A percentile compares a stretch with the other conserved stretches of the same genome.
Conservation (phyloP, 2,113 vertebrate genomes). For the Sander lucioperca region DNA sequence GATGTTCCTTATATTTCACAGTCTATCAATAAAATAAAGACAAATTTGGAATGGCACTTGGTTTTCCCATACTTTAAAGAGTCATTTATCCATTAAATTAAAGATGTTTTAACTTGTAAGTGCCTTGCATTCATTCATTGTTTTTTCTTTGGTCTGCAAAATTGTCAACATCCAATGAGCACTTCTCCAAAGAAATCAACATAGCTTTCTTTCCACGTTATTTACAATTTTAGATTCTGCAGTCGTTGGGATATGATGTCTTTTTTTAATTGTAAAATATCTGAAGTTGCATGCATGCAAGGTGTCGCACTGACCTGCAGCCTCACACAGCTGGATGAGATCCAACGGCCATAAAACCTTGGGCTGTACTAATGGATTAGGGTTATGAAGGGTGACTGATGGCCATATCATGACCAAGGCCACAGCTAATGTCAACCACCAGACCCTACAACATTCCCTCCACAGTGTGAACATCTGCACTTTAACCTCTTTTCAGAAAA, state of each 20-base stretch:
- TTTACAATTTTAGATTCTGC: not conserved
- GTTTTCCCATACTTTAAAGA: not conserved
- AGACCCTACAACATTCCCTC: not conserved
- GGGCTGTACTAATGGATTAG: conserved; percentile 1
- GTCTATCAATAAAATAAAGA: conserved; percentile 30
- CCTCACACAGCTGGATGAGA: conserved; percentile 20
- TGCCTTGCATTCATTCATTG: not conserved
- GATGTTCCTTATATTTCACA: conserved; percentile 30
- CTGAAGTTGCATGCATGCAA: conserved; percentile 16
- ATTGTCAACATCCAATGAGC: not conserved
- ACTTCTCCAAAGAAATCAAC: not conserved
- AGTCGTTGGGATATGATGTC: not conserved
- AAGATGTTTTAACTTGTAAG: not conserved
- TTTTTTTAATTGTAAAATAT: not conserved
- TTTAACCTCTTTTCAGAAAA: conserved; percentile 9
- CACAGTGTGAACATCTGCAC: conserved; percentile 38
- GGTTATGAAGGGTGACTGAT: conserved; percentile 19
- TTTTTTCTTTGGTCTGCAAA: conserved; percentile 3
- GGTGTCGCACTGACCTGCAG: not conserved
- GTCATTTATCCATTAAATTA: not conserved
- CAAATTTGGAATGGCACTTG: not conserved
- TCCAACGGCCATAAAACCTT: conserved; percentile 11
- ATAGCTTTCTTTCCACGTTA: not conserved
- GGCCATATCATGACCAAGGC: conserved; percentile 17
- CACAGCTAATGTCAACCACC: conserved; percentile 28